Percentiles rank a stretch among this genome's conserved stretches.
These are phyloP conservation scores for Capromys pilorides DNA, from an alignment of 2,797 vertebrate genomes.

Conservation along the genomic window DNA sequence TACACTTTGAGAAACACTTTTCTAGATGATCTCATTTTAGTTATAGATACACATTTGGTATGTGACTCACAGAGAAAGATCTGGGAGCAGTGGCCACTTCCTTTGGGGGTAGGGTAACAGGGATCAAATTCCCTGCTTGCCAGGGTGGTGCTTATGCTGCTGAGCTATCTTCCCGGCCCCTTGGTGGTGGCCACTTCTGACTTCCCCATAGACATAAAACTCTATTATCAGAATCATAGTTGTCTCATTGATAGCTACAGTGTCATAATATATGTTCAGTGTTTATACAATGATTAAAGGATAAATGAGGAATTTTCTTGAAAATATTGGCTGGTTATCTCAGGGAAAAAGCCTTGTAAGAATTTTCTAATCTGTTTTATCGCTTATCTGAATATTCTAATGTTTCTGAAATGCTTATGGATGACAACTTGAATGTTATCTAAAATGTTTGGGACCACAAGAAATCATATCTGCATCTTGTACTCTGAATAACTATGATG, in stretches of 20 bases:
- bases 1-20: constrained; percentile 35
- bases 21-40: constrained; percentile 36
- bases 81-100: not conserved
- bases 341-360: not conserved
- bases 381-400: not conserved
- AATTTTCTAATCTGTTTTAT: constrained; percentile 33
- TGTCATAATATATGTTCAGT: not conserved
- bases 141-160: too few species aligned
- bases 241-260: not conserved
- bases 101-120: too few species aligned
- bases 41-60: not conserved
- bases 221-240: not conserved
- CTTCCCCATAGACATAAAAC: not conserved
- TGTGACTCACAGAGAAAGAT: not conserved
- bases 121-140: too few species aligned
- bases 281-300: not conserved
- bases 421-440: not conserved
- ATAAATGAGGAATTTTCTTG: not conserved
- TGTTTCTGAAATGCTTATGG: constrained; percentile 27
- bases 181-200: not conserved
- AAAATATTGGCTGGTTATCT: constrained; percentile 36
- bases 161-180: too few species aligned
- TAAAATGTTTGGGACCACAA: not conserved
- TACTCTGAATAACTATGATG: too few species aligned
- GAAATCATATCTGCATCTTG: too few species aligned